Conservation (phyloP, 2,113 vertebrate species). For the Sceloporus tristichus region DNA sequence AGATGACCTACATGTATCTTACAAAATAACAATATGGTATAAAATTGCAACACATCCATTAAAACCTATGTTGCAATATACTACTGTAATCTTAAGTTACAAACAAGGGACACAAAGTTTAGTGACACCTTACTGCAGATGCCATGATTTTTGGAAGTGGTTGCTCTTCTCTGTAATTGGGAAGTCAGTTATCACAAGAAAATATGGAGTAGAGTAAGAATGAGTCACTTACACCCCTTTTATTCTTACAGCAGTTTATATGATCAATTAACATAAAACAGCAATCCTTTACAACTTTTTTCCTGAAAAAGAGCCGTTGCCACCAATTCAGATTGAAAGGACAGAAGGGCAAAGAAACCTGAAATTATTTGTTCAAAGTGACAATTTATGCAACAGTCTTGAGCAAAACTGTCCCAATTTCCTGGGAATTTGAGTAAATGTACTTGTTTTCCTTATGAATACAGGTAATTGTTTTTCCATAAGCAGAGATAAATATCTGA, state of each 20-base stretch:
- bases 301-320: neutral
- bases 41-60: neutral
- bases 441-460: neutral
- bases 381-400: neutral
- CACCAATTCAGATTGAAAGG: neutral
- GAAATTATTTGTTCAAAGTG: neutral
- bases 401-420: neutral
- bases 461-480: neutral
- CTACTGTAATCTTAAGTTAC: no score
- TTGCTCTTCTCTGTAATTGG: neutral
- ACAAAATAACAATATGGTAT: neutral
- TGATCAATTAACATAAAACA: neutral
- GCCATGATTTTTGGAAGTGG: neutral
- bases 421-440: neutral
- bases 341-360: neutral
- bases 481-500: neutral
- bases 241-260: neutral
- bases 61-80: no score
- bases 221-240: neutral
- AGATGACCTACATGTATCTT: neutral
- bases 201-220: neutral
- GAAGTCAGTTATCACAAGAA: neutral
- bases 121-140: neutral
- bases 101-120: neutral
- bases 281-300: neutral